Conservation (phyloP, 2,113 vertebrate species). For the Cyanoramphus novaezelandiae region DNA sequence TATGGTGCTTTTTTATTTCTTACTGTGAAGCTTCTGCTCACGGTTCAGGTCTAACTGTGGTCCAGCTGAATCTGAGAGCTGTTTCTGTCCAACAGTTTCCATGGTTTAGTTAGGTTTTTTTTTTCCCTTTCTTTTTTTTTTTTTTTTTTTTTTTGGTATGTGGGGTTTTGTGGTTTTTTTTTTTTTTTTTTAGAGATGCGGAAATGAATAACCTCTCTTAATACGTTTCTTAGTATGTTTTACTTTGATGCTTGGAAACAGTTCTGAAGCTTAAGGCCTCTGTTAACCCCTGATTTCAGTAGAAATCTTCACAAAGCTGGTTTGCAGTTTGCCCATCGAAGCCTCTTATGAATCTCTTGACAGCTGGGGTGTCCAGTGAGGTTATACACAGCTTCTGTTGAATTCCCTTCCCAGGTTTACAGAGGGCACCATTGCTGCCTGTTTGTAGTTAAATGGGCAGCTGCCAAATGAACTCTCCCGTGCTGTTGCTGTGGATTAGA, state of each 20-base stretch:
- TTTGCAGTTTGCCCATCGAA: background rate
- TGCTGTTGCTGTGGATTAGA: background rate
- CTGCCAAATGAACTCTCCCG: background rate
- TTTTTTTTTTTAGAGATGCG: background rate
- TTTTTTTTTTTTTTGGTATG: too few relatives aligned
- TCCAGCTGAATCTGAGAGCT: too few relatives aligned
- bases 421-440: background rate
- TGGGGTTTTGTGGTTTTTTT: background rate
- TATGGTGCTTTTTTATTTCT: background rate
- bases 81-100: background rate
- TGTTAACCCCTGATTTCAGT: background rate
- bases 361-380: accelerated
- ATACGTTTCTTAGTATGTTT: background rate
- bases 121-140: too few relatives aligned
- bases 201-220: background rate
- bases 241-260: background rate
- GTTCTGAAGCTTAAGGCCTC: background rate
- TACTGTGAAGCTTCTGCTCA: background rate
- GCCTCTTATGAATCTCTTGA: background rate
- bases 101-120: too few relatives aligned
- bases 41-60: accelerated
- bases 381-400: background rate
- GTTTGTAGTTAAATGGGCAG: background rate
- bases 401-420: background rate
- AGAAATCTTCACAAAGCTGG: background rate